Percentiles rank a stretch among this genome's conserved stretches.
phyloP scores from a whole-genome alignment of 2,888 invertebrate species.

The Mythimna loreyi region DNA sequence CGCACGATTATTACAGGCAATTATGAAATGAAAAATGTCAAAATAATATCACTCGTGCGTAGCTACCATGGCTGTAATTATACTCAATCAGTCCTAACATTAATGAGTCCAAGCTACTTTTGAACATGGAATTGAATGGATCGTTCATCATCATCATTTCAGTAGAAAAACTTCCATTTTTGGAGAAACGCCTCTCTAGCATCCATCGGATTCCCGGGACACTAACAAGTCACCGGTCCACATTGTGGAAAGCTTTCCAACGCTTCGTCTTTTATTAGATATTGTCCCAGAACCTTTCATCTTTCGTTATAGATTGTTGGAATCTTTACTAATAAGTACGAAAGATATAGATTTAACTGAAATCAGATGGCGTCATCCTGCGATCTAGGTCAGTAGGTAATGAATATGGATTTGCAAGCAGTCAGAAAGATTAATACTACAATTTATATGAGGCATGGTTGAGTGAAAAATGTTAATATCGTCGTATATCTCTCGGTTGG shows the following conservation, averaged over 20 bases:
- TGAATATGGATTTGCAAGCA: constrained; percentile 40
- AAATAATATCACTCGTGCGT: constrained; percentile 20
- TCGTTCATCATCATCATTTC: no score
- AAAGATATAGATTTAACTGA: constrained; percentile 19
- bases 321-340: constrained; percentile 23
- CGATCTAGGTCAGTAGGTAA: constrained; percentile 57
- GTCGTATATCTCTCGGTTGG: no score
- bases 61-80: constrained; percentile 40
- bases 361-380: constrained; percentile 35
- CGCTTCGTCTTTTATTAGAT: no score
- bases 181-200: no score
- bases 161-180: no score
- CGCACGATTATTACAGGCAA: constrained; percentile 35
- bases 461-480: constrained; percentile 2
- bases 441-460: background rate
- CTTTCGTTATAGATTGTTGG: background rate
- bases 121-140: background rate
- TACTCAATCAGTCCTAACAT: constrained; percentile 29
- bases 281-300: no score
- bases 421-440: constrained; percentile 19
- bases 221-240: no score
- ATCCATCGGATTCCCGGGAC: no score
- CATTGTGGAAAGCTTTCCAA: no score
- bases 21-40: constrained; percentile 55
- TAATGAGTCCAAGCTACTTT: background rate